Evolutionary conservation across 2,113 vertebrate species (phyloP).

Genomic region (Lophius piscatorius): DNA sequence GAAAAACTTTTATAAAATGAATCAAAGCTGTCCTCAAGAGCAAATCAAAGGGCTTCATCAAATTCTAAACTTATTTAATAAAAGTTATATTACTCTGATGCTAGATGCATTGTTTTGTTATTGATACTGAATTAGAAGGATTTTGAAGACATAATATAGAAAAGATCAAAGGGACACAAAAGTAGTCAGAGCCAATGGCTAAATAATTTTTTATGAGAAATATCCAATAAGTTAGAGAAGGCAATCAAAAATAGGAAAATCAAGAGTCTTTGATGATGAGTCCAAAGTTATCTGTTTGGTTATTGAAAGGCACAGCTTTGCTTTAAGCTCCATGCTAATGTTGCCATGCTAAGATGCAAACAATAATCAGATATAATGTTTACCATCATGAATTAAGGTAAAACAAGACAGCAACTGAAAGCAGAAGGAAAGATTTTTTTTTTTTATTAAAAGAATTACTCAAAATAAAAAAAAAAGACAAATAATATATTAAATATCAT

Average conservation of each 20-base stretch:
- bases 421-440: too few relatives aligned
- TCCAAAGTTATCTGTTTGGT: too few relatives aligned
- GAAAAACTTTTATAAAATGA: too few relatives aligned
- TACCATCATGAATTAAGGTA: too few relatives aligned
- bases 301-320: too few relatives aligned
- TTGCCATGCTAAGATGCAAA: not conserved
- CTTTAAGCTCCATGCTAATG: too few relatives aligned
- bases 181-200: not conserved
- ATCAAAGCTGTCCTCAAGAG: constrained; percentile 8
- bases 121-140: not conserved
- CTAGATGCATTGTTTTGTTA: not conserved
- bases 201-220: not conserved
- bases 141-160: not conserved
- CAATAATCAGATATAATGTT: not conserved
- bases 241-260: not conserved
- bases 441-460: too few relatives aligned
- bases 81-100: constrained; percentile 12
- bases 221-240: not conserved
- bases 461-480: not conserved
- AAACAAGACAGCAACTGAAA: too few relatives aligned
- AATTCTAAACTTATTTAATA: constrained; percentile 2
- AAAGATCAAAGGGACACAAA: constrained; percentile 7
- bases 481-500: too few relatives aligned
- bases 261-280: too few relatives aligned
- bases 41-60: constrained; percentile 22